Percentiles rank a stretch among this genome's conserved stretches.
phyloP scores from a whole-genome alignment of 2,113 vertebrate species.

The Pseudonaja textilis region DNA sequence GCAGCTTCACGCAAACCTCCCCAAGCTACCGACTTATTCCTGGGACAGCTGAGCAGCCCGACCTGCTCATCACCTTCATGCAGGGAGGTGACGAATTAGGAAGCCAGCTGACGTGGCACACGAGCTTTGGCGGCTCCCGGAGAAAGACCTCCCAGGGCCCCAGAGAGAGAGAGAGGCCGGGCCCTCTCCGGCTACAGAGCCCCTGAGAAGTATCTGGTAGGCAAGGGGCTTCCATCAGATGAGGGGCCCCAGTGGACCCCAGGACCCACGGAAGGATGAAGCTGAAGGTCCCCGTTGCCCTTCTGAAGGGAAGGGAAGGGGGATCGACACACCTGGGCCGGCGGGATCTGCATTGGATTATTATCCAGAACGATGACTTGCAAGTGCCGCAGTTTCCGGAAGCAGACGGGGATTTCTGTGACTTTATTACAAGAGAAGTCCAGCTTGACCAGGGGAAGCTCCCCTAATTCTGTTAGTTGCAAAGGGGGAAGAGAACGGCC shows the following conservation, averaged over 20 bases:
- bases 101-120: background rate
- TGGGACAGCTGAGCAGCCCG: background rate
- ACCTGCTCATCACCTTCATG: background rate
- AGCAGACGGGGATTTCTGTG: constrained; percentile 91
- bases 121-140: background rate
- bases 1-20: background rate
- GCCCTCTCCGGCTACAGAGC: background rate
- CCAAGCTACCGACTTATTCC: background rate
- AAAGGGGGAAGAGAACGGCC: constrained; percentile 37
- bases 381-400: constrained; percentile 89
- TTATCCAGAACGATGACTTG: constrained; percentile 95
- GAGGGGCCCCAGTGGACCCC: background rate
- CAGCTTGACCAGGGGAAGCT: constrained; percentile 90
- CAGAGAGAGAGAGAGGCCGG: background rate
- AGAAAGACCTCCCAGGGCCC: background rate
- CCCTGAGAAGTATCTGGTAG: background rate
- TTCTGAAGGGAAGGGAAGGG: background rate
- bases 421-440: constrained; percentile 99
- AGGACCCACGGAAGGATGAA: background rate
- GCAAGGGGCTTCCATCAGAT: background rate
- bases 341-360: constrained; percentile 96
- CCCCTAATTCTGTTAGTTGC: constrained; percentile 81
- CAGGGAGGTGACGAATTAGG: background rate
- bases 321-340: constrained; percentile 84
- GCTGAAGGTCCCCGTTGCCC: background rate